Conservation (phyloP, 2,113 vertebrate species). For the Hyla sarda region DNA sequence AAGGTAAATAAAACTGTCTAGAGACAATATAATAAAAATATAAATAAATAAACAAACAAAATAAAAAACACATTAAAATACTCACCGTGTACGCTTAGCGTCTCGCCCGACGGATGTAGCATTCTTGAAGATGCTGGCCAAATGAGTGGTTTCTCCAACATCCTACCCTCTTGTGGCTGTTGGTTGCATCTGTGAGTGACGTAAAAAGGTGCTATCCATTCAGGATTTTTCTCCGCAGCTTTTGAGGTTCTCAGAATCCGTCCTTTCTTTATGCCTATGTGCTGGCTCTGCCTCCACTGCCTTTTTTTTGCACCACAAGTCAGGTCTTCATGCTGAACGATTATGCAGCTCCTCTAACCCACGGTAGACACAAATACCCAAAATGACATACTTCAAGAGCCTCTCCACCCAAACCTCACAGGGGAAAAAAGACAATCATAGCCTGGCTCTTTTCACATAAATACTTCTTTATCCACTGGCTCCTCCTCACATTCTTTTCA, state of each 20-base stretch:
- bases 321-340: conserved; percentile 29
- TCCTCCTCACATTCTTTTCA: conserved; percentile 42
- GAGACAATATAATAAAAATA: background rate
- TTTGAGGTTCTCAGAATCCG: conserved; percentile 66
- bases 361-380: conserved; percentile 18
- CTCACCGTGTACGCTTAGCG: conserved; percentile 11
- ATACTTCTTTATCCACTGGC: conserved; percentile 48
- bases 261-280: conserved; percentile 65
- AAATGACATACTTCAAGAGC: conserved; percentile 47
- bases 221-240: conserved; percentile 74
- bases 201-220: conserved; percentile 81
- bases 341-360: conserved; percentile 25
- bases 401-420: conserved; percentile 27
- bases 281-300: conserved; percentile 61
- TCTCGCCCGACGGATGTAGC: conserved; percentile 24
- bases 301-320: conserved; percentile 55
- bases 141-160: conserved; percentile 70
- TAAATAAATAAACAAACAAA: background rate
- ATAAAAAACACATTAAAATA: background rate
- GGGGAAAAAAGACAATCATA: conserved; percentile 39
- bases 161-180: conserved; percentile 73
- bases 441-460: conserved; percentile 50
- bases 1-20: background rate
- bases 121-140: conserved; percentile 59
- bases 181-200: conserved; percentile 81